Evolutionary conservation across 23 tunicate genomes (phyloP), one percentile per base, ranked within the genome.

Genomic region (Aplidium turbinatum): DNA sequence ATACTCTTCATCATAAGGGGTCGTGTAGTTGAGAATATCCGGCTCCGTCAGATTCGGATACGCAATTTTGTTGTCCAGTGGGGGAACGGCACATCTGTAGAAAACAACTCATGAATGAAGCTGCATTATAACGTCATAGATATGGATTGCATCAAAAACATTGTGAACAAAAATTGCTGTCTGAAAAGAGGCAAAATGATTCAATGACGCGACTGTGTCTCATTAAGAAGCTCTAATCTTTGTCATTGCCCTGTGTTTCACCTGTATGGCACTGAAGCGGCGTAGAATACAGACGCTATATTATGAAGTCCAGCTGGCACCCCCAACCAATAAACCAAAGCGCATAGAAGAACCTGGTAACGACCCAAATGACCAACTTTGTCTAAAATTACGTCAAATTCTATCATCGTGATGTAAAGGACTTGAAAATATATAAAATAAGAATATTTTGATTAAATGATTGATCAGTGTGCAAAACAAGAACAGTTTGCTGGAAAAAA

Each of bases 231-330:
- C 51, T 11, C 51, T 45, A 45, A 45, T 18, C 18, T 45, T 11
- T 11, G 18, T 45, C n/a, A n/a, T n/a, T n/a, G n/a, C n/a, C n/a
- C n/a, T n/a, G 18, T 22, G 4, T 20, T 52, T 58, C 72, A 90
- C 97, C 97, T 84, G 72, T 58, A 91, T 13, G 79, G 75, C 26
- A 84, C 63, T 0, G 74, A 51, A n/a, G 97, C 80, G 5, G 91
- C 91, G 71, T 84, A 91, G 47, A 91, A 91, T 24, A 91, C 97
- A 1, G 97, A 91, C 3, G 97, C 86, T 54, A 91, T 70, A 40
- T 68, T 84, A 42, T 91, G 97, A 0, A 91, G 76, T 0, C 97
- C 97, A 16, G 97, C 66, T 53, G 97, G 97, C 18, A 91, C 72
- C 26, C 87, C 97, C 7, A 78, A 75, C 90, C 91, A 91, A 29